These are phyloP conservation scores for Microtus montanus DNA, from an alignment of 2,113 vertebrate species.

Conservation along the genomic window DNA sequence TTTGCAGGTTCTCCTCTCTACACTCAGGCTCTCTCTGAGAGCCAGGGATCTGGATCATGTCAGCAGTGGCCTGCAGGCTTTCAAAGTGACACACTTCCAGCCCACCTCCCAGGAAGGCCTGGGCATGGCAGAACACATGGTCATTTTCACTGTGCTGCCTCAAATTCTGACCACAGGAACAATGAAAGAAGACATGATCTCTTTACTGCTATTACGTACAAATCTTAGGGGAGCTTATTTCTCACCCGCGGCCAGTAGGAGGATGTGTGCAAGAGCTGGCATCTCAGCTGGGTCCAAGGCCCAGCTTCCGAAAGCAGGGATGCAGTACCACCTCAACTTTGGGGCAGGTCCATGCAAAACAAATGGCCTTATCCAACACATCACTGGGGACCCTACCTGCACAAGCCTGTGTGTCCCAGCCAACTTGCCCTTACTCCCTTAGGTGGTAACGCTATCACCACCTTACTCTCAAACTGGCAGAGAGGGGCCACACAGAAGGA, in stretches of 20 bases:
- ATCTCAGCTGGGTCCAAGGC: not conserved
- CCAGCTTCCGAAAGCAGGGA: not conserved
- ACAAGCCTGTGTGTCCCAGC: too few species aligned
- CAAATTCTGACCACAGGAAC: not conserved
- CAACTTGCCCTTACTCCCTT: not conserved
- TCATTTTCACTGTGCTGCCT: fast-evolving
- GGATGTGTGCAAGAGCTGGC: not conserved
- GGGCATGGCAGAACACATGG: not conserved
- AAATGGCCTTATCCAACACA: not conserved
- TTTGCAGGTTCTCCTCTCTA: not conserved
- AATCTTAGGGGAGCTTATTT: too few species aligned
- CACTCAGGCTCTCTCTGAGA: not conserved
- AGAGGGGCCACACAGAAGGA: not conserved
- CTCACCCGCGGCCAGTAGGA: not conserved
- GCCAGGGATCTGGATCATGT: not conserved
- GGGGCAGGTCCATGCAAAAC: too few species aligned
- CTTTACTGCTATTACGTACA: fast-evolving
- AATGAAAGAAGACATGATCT: not conserved
- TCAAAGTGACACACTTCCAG: too few species aligned
- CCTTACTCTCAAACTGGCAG: not conserved
- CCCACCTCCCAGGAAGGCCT: not conserved
- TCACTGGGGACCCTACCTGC: too few species aligned
- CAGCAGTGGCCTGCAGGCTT: not conserved
- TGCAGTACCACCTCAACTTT: not conserved
- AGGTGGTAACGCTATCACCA: fast-evolving